Conservation (phyloP, 2,888 invertebrate species). For the Apamea epomidion region DNA sequence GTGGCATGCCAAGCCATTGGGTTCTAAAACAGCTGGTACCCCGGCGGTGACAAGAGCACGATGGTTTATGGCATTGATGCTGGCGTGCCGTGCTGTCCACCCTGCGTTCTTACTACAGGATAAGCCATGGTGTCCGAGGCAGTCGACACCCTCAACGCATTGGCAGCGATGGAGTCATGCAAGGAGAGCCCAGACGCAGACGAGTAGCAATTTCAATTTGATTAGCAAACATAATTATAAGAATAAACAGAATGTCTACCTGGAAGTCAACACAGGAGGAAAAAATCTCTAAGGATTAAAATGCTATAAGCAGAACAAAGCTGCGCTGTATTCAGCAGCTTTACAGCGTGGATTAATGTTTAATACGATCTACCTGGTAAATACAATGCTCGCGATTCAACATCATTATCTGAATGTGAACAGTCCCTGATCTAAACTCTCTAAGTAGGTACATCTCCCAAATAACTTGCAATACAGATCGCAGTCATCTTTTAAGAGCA, state of each 20-base stretch:
- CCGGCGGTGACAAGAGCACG: neutral
- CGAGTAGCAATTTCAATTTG: neutral
- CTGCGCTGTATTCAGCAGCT: constrained; percentile 21
- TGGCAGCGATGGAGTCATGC: neutral
- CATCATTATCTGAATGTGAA: neutral
- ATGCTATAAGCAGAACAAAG: constrained; percentile 34
- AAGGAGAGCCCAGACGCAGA: neutral
- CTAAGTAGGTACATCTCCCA: neutral
- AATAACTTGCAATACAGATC: neutral
- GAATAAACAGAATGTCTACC: neutral
- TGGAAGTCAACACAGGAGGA: constrained; percentile 14
- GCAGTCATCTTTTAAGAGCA: neutral
- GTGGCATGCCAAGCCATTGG: neutral
- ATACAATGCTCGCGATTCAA: constrained; percentile 15
- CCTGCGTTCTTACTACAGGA: neutral
- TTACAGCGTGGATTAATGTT: constrained; percentile 19
- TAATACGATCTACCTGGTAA: constrained; percentile 22
- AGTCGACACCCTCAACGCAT: neutral
- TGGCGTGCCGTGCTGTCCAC: neutral
- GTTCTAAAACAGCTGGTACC: neutral
- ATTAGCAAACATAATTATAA: neutral
- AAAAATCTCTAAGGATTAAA: constrained; percentile 20
- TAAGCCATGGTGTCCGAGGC: neutral
- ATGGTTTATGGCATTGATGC: neutral
- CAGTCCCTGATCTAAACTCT: neutral